Base-by-base conservation (phyloP, 2,113 vertebrate species). In the Passer domesticus region DNA sequence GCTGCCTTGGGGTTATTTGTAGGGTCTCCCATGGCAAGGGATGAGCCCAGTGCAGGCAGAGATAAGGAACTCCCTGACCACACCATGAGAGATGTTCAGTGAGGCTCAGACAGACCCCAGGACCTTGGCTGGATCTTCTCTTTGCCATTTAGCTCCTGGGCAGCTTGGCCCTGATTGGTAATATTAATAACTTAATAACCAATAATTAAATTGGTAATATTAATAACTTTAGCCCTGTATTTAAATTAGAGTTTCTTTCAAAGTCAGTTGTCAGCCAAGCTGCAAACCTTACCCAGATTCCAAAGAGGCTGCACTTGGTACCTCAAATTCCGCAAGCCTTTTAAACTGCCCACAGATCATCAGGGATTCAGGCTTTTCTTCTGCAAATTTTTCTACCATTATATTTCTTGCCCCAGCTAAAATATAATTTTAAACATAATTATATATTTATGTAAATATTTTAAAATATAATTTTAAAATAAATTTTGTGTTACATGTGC, bases 301-400 rank as follows among this genome's bases (percentile, higher is more conserved):
- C 31, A 30, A 52, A 28, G 52, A 64, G 24, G 53, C n/a, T 39
- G 59, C 0, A 0, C 3, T 47, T 22, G 17, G 7, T 35, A 28
- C 43, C 24, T 86, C 60, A 80, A 30, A 56, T 4, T 2, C 30
- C 46, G 64, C 14, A 18, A 14, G 18, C 7, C 78, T 91, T 90
- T 55, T 41, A 56, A 73, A 66, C n/a, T 68, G 22, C n/a, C 33
- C 74, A 37, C 63, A 77, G 69, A 35, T 68, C 35, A 16, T 31
- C 63, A 49, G 7, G 7, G 43, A 27, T 77, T 83, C 17, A 63
- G 35, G 27, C 19, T 76, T 83, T 7, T 2, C 23, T 81, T 68
- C 47, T 87, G 39, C 31, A 78, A 49, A 7, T 9, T 60, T 14
- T 59, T 76, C 56, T 64, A 10, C 31, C 28, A 41, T 41, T 41